A percentile compares a stretch with the other conserved stretches of the same genome.
Evolutionary conservation across 2,113 vertebrate species (phyloP).

Genomic region (Cygnus buccinator): DNA sequence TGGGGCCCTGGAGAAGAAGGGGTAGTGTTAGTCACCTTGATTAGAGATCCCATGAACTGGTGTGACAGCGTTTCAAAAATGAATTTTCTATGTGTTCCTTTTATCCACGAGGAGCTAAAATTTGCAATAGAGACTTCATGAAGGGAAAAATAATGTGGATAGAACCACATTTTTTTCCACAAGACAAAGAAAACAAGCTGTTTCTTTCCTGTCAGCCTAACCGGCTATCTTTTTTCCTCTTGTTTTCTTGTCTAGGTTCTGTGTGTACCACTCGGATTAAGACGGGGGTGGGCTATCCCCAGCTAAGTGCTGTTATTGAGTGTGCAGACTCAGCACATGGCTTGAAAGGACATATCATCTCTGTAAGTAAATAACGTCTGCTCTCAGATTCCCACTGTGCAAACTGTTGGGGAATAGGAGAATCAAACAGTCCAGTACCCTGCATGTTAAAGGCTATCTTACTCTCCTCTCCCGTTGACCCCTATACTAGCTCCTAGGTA

Average conservation of each 20-base stretch:
- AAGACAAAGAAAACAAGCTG: neutral
- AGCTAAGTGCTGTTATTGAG: constrained; percentile 98
- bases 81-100: neutral
- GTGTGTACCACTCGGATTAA: constrained; percentile 98
- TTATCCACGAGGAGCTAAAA: neutral
- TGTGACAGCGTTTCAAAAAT: neutral
- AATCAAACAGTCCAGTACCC: neutral
- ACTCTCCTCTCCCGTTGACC: neutral
- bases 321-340: constrained; percentile 97
- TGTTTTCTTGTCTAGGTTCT: constrained; percentile 80
- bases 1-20: neutral
- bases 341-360: constrained; percentile 98
- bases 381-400: neutral
- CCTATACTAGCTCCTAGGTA: neutral
- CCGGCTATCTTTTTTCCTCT: neutral
- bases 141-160: neutral
- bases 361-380: constrained; percentile 80
- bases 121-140: neutral
- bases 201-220: neutral
- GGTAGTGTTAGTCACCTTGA: neutral
- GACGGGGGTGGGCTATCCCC: constrained; percentile 97
- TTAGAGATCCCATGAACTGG: neutral
- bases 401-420: neutral
- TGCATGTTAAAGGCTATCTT: neutral
- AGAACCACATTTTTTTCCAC: neutral